A percentile compares a stretch with the other conserved stretches of the same genome.
phyloP scores from a whole-genome alignment of 2,888 invertebrate species.

The Drosophila yooni region DNA sequence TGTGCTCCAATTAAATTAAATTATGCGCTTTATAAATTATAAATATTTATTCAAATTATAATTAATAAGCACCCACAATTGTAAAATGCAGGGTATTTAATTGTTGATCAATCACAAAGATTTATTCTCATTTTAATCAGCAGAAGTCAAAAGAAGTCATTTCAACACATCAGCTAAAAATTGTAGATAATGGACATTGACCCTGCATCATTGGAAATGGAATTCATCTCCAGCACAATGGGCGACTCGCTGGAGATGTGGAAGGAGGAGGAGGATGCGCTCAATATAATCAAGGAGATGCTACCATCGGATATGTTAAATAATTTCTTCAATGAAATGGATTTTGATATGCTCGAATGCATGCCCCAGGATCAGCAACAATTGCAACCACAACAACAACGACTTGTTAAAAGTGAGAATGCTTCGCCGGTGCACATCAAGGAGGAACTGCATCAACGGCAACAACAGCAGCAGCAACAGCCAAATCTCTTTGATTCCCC shows the following conservation, averaged over 20 bases:
- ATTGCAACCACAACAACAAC: constrained; percentile 30
- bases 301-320: constrained; percentile 83
- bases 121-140: constrained; percentile 37
- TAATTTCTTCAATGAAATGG: constrained; percentile 82
- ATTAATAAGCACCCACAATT: neutral
- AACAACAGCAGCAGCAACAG: constrained; percentile 31
- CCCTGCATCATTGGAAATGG: constrained; percentile 74
- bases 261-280: constrained; percentile 83
- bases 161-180: constrained; percentile 27
- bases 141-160: constrained; percentile 15
- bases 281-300: constrained; percentile 84
- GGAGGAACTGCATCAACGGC: constrained; percentile 56
- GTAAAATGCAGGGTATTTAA: neutral
- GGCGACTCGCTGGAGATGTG: constrained; percentile 81
- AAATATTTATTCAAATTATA: neutral
- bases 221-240: constrained; percentile 71
- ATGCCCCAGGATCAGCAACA: constrained; percentile 39
- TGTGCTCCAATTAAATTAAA: neutral
- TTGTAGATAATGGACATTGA: constrained; percentile 65
- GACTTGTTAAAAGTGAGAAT: constrained; percentile 64
- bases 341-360: constrained; percentile 74
- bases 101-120: neutral
- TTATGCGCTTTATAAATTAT: neutral
- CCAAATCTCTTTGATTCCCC: constrained; percentile 50
- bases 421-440: constrained; percentile 66